Percentiles rank a stretch among this genome's conserved stretches.
Evolutionary conservation across 2,797 vertebrate genomes (phyloP).

Genomic region (Pseudocheirus occidentalis): DNA sequence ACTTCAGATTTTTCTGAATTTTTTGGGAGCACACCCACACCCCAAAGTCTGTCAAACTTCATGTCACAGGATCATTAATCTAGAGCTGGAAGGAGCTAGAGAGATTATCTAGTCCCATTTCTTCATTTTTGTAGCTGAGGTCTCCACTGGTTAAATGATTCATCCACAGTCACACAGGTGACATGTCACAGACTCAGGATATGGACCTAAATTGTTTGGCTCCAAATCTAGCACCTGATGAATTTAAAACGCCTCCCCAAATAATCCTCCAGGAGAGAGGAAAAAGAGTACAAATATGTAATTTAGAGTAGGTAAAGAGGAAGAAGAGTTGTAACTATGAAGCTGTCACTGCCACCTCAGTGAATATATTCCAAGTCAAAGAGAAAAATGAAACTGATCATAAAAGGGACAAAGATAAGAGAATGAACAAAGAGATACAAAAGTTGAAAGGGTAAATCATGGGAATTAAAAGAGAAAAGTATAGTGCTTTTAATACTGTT

Average conservation of each 20-base stretch:
- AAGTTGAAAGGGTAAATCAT: constrained; percentile 37
- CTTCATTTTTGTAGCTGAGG: not conserved
- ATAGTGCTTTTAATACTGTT: constrained; percentile 14
- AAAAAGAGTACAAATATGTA: constrained; percentile 40
- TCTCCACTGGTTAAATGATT: not conserved
- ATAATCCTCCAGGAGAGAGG: constrained; percentile 37
- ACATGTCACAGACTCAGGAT: not conserved
- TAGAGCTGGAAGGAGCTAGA: not conserved
- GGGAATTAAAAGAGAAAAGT: constrained; percentile 39
- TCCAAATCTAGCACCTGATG: not conserved
- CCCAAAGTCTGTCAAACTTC: constrained; percentile 33
- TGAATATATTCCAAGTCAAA: constrained; percentile 46
- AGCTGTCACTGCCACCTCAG: constrained; percentile 27
- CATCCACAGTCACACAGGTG: not conserved
- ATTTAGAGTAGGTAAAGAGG: constrained; percentile 45
- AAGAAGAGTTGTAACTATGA: constrained; percentile 59
- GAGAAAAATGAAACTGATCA: constrained; percentile 56
- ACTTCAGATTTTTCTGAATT: constrained; percentile 20
- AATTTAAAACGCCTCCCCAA: constrained; percentile 39
- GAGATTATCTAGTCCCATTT: not conserved
- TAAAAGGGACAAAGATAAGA: constrained; percentile 49
- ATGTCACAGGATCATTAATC: not conserved
- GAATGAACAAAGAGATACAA: constrained; percentile 40
- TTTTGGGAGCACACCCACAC: constrained; percentile 17
- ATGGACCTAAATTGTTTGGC: not conserved